These are phyloP conservation scores for Rhabdophis nuchalis DNA, from an alignment of 2,797 vertebrate genomes.

Conservation along the genomic window DNA sequence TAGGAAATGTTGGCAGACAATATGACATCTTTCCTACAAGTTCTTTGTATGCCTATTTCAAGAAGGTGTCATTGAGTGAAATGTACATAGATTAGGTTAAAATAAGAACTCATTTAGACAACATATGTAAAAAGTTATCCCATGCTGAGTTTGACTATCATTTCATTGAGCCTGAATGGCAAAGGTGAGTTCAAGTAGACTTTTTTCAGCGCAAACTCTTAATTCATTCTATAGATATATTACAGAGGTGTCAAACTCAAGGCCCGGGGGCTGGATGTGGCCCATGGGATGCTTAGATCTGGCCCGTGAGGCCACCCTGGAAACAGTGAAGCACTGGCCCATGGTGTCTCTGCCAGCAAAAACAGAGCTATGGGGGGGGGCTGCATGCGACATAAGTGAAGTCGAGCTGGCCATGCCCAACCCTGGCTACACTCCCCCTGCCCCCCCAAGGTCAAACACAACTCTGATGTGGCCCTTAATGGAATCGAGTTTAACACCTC, in stretches of 20 bases:
- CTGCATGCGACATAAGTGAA: too few relatives aligned
- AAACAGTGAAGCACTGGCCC: too few relatives aligned
- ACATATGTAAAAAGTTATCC: not conserved
- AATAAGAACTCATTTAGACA: not conserved
- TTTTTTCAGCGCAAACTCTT: not conserved
- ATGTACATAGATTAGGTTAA: not conserved
- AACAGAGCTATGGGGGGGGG: too few relatives aligned
- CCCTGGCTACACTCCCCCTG: too few relatives aligned
- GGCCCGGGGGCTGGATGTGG: too few relatives aligned
- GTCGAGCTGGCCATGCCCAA: too few relatives aligned
- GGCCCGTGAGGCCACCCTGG: too few relatives aligned
- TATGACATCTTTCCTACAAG: not conserved
- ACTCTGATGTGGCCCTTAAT: too few relatives aligned
- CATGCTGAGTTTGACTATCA: not conserved
- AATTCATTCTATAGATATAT: not conserved
- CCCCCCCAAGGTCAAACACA: too few relatives aligned
- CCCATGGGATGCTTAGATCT: too few relatives aligned
- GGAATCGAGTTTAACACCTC: too few relatives aligned
- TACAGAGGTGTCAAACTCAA: not conserved
- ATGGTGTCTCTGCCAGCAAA: too few relatives aligned
- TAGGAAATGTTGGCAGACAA: not conserved
- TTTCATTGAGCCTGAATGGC: not conserved
- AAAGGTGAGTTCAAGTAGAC: not conserved
- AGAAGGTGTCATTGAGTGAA: not conserved
- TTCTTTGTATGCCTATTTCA: not conserved